These are phyloP conservation scores for Cladopsammia gracilis DNA, from an alignment of 64 coral and sea anemone genomes.

Conservation along the genomic window DNA sequence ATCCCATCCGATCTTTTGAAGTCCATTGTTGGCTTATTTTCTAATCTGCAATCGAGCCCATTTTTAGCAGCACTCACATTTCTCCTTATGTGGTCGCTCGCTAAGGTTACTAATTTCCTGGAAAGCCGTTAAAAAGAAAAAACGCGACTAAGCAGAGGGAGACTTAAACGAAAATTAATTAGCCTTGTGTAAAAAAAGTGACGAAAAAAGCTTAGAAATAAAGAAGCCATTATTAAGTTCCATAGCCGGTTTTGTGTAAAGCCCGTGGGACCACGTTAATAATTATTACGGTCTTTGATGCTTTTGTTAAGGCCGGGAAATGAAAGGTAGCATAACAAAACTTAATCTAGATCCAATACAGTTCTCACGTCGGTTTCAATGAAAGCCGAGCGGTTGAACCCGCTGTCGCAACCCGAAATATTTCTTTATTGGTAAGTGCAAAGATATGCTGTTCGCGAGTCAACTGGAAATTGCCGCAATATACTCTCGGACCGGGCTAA, in stretches of 20 bases:
- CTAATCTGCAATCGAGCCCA: too few species aligned
- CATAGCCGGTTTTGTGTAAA: background rate
- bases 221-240: too few species aligned
- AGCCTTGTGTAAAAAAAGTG: background rate
- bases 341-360: background rate
- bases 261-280: background rate
- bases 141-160: background rate
- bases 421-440: background rate
- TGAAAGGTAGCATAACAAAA: background rate
- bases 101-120: background rate
- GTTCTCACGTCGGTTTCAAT: background rate
- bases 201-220: background rate
- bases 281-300: background rate
- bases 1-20: too few species aligned
- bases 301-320: background rate
- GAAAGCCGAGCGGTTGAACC: background rate
- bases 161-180: background rate
- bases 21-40: too few species aligned
- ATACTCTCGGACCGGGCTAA: background rate
- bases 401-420: background rate
- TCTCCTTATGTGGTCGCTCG: background rate
- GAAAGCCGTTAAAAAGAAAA: background rate
- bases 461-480: background rate
- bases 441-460: background rate
- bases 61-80: too few species aligned